A percentile compares a stretch with the other conserved stretches of the same genome.
These are phyloP conservation scores for Lepidothrix coronata DNA, from an alignment of 2,113 vertebrate species.

Conservation along the genomic window DNA sequence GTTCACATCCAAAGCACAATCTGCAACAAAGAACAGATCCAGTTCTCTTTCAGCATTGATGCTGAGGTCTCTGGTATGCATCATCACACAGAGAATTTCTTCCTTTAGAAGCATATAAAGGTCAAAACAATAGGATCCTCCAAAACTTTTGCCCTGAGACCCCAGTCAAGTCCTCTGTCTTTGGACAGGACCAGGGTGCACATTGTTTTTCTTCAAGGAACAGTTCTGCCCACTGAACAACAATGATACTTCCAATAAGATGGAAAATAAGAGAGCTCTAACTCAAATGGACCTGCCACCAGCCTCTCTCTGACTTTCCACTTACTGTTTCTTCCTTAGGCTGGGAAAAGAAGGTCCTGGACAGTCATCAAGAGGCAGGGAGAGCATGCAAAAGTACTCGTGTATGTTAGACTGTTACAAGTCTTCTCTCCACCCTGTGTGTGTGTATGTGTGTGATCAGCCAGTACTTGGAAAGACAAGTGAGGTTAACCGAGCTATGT, in stretches of 20 bases:
- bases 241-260: not conserved
- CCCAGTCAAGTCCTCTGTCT: not conserved
- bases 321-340: not conserved
- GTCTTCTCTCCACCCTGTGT: not conserved
- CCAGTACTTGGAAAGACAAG: not conserved
- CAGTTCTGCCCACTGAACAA: not conserved
- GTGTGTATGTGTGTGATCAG: not conserved
- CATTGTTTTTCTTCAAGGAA: not conserved
- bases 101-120: not conserved
- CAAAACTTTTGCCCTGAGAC: not conserved
- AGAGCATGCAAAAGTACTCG: not conserved
- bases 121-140: not conserved
- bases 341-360: not conserved
- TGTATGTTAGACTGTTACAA: not conserved
- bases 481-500: constrained; percentile 45
- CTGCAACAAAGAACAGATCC: not conserved
- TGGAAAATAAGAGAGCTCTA: not conserved
- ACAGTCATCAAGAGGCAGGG: not conserved
- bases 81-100: not conserved
- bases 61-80: not conserved
- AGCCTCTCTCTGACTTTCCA: not conserved
- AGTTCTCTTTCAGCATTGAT: not conserved
- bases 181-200: not conserved
- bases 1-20: not conserved
- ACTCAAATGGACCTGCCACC: not conserved